Evolutionary conservation across 2,888 invertebrate species (phyloP).

Genomic region (Deilephila elpenor): DNA sequence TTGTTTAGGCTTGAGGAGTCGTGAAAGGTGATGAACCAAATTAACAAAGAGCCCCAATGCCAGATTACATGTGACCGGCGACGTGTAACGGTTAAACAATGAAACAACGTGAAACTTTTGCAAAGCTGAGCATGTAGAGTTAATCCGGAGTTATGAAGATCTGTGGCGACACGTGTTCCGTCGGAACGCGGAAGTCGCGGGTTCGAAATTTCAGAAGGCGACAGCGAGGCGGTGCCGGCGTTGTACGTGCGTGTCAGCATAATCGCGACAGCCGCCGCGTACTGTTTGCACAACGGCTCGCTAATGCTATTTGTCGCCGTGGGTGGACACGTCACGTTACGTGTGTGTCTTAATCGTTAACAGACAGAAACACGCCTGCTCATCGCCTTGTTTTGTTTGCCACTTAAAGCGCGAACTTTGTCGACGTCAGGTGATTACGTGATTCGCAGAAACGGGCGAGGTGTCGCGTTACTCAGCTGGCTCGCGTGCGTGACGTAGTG

Average conservation of each 20-base stretch:
- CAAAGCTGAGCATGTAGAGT: constrained; percentile 49
- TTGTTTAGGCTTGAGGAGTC: constrained; percentile 77
- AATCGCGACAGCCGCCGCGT: constrained; percentile 64
- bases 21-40: constrained; percentile 76
- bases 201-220: constrained; percentile 58
- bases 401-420: constrained; percentile 70
- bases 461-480: constrained; percentile 48
- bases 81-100: constrained; percentile 32
- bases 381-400: constrained; percentile 73
- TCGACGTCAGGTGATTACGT: constrained; percentile 66
- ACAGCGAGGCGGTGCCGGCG: constrained; percentile 48
- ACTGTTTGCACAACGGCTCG: constrained; percentile 73
- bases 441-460: constrained; percentile 41
- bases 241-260: constrained; percentile 65
- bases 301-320: constrained; percentile 78
- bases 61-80: constrained; percentile 17
- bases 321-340: constrained; percentile 72
- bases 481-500: constrained; percentile 64
- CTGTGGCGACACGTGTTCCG: constrained; percentile 57
- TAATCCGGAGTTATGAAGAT: constrained; percentile 59
- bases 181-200: constrained; percentile 53
- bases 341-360: constrained; percentile 81
- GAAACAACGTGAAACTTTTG: constrained; percentile 45
- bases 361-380: constrained; percentile 71
- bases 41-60: constrained; percentile 58